Base-by-base conservation (phyloP, 2,888 invertebrate species). In the Mythimna lalbum region DNA sequence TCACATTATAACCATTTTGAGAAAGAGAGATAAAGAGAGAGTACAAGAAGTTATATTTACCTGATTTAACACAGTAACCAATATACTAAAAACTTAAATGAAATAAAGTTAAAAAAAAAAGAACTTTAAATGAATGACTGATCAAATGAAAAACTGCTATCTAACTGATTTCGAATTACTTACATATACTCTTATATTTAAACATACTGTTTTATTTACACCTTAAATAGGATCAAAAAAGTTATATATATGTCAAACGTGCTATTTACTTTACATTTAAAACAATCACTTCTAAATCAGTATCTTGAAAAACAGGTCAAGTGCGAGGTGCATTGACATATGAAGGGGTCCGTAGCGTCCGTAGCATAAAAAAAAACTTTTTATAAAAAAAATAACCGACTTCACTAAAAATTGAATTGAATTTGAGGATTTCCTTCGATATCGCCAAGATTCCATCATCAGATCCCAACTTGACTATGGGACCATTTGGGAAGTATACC, bases 211-310 rank as follows among this genome's bases (percentile, higher is more conserved):
- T 14, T 6, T 6, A 6, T 19, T 0, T 12, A 12, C 0, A 39
- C 73, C n/a, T 43, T 53, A 49, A 7, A 49, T 55, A 31, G 19
- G 39, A 21, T 68, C 61, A 49, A 2, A 23, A 47, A 17, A 49
- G 43, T 49, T 47, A 64, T 36, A 47, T 4, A n/a, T 12, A 14
- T 60, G 27, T 31, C 36, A 49, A 36, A 60, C 27, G 4, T 4
- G 0, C n/a, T 73, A 50, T 73, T 73, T 74, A 12, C 1, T 67
- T 67, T 53, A 1, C 3, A 67, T 56, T 61, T 74, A 65, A 49
- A 61, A 43, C 17, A 19, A 17, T 17, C 14, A 17, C 43, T 19
- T 4, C 17, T 19, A 19, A 43, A 43, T 14, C 5, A 43, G 14
- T 39, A 39, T 39, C 12, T 39, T 17, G 6, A 43, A 43, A 17